A percentile compares a stretch with the other conserved stretches of the same genome.
Conservation (phyloP, 2,888 invertebrate genomes). For the Drosophila austrosaltans region DNA sequence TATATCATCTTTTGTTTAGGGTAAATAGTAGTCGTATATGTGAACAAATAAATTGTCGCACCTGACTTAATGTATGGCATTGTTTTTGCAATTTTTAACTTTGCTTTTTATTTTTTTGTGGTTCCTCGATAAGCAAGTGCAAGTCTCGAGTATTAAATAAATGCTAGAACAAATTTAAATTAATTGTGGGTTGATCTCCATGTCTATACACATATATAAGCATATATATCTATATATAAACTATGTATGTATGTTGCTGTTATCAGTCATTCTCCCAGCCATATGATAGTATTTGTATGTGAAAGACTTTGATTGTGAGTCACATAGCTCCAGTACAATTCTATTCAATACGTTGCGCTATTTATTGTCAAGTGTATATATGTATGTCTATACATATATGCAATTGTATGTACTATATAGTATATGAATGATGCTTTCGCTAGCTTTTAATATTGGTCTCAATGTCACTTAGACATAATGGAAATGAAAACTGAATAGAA, state of each 20-base stretch:
- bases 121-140: constrained; percentile 4
- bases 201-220: not conserved
- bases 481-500: not conserved
- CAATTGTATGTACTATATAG: too few species aligned
- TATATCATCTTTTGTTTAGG: too few species aligned
- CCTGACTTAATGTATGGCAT: not conserved
- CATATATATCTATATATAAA: not conserved
- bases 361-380: not conserved
- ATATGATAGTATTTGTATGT: not conserved
- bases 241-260: not conserved
- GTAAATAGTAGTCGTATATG: too few species aligned
- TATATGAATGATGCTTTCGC: too few species aligned
- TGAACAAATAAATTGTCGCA: too few species aligned
- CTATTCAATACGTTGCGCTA: not conserved
- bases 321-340: not conserved
- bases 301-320: constrained; percentile 1
- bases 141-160: not conserved
- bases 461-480: constrained; percentile 3
- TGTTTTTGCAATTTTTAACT: not conserved
- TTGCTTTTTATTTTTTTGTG: not conserved
- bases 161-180: constrained; percentile 30
- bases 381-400: too few species aligned
- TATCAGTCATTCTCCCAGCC: constrained; percentile 41
- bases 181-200: constrained; percentile 31
- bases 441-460: not conserved